These are phyloP conservation scores for Natator depressus DNA, from an alignment of 2,113 vertebrate species.

Conservation along the genomic window DNA sequence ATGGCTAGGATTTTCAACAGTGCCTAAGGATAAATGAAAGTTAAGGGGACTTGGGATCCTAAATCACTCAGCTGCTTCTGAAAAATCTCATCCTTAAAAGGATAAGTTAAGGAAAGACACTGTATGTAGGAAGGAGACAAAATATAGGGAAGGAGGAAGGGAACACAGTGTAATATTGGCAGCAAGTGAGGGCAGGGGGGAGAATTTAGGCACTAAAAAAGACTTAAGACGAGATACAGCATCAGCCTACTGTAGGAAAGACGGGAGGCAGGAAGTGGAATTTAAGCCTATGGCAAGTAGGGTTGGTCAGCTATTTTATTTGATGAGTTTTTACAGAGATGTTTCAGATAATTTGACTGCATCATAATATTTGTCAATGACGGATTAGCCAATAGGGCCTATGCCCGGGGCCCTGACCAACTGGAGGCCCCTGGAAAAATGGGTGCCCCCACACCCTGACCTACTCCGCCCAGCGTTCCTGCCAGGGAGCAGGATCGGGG, in stretches of 20 bases:
- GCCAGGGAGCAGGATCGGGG: no score
- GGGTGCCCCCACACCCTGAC: no score
- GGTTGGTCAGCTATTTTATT: neutral
- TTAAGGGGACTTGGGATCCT: neutral
- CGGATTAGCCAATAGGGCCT: no score
- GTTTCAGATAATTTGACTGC: neutral
- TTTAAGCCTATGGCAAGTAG: neutral
- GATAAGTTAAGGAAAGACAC: neutral
- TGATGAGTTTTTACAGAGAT: neutral
- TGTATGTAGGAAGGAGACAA: no score
- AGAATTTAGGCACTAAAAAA: neutral
- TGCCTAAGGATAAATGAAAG: neutral
- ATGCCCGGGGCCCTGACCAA: no score
- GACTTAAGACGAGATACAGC: neutral
- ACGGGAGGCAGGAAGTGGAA: no score
- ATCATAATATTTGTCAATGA: no score
- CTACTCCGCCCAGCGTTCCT: no score
- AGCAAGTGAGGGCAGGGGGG: no score
- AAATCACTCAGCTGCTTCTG: neutral
- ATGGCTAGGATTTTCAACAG: neutral
- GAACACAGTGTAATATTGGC: neutral
- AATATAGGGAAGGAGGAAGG: neutral
- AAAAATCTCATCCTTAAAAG: neutral
- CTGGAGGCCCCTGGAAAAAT: no score
- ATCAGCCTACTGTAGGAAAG: neutral